Evolutionary conservation across 1,140 invertebrate genomes (phyloP).

Genomic region (Heliconius eleuchia): DNA sequence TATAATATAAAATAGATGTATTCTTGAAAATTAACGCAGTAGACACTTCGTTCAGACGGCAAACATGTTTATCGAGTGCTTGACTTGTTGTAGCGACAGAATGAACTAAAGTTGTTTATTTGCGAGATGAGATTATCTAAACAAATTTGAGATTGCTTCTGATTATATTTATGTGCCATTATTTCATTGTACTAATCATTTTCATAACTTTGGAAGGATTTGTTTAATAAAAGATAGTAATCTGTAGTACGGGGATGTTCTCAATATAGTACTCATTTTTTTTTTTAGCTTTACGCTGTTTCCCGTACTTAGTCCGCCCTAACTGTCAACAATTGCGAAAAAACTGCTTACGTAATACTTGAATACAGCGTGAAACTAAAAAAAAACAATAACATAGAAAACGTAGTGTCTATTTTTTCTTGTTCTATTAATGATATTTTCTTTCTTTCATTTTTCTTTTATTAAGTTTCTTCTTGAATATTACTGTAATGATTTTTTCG

Average conservation of each 20-base stretch:
- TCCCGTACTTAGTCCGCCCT: too few relatives aligned
- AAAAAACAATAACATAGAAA: too few relatives aligned
- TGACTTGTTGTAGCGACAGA: constrained; percentile 29
- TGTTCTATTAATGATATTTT: not conserved
- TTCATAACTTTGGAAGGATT: not conserved
- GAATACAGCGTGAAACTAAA: too few relatives aligned
- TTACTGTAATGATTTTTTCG: not conserved
- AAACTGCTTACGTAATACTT: too few relatives aligned
- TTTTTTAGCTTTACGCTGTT: too few relatives aligned
- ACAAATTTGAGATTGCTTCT: not conserved
- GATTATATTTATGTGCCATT: not conserved
- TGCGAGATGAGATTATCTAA: constrained; percentile 2
- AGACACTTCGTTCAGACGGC: constrained; percentile 34
- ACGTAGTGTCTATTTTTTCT: too few relatives aligned
- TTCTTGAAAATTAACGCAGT: constrained; percentile 10
- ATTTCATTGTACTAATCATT: not conserved
- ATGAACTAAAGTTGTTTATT: constrained; percentile 28
- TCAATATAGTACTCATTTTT: too few relatives aligned
- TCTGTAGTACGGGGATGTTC: too few relatives aligned
- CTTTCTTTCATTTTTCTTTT: not conserved
- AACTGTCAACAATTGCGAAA: too few relatives aligned
- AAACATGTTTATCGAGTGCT: constrained; percentile 29
- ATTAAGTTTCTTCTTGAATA: not conserved
- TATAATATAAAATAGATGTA: constrained; percentile 15
- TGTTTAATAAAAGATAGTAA: not conserved